These are phyloP conservation scores for Microctonus hyperodae DNA, from an alignment of 2,888 invertebrate species.

Conservation along the genomic window DNA sequence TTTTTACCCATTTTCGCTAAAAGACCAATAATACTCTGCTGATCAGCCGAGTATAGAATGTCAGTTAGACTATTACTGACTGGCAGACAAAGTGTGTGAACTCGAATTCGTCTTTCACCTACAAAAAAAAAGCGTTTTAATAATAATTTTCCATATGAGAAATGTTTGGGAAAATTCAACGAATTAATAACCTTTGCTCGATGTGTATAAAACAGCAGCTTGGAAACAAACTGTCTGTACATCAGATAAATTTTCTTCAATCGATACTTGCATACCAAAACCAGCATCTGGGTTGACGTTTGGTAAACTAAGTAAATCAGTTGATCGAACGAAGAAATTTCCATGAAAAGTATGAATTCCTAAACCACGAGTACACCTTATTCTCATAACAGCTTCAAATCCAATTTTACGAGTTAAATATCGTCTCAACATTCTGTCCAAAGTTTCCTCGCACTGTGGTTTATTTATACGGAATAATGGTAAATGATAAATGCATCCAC, in stretches of 20 bases:
- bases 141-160: background rate
- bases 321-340: conserved; percentile 98
- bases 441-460: conserved; percentile 74
- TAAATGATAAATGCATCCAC: conserved; percentile 91
- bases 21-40: conserved; percentile 90
- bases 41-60: conserved; percentile 88
- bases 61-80: conserved; percentile 85
- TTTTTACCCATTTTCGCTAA: conserved; percentile 92
- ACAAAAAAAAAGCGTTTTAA: background rate
- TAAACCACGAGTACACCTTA: conserved; percentile 92
- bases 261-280: conserved; percentile 96
- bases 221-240: conserved; percentile 94
- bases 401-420: conserved; percentile 97
- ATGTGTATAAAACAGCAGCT: conserved; percentile 96
- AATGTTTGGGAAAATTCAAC: background rate
- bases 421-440: conserved; percentile 80
- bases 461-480: conserved; percentile 83
- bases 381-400: conserved; percentile 98
- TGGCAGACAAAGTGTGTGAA: conserved; percentile 96
- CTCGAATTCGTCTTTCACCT: conserved; percentile 95
- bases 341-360: conserved; percentile 99
- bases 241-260: conserved; percentile 90
- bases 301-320: conserved; percentile 93
- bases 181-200: conserved; percentile 75
- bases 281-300: conserved; percentile 98